Evolutionary conservation across 2,113 vertebrate species (phyloP).

Genomic region (Syngnathus typhle): DNA sequence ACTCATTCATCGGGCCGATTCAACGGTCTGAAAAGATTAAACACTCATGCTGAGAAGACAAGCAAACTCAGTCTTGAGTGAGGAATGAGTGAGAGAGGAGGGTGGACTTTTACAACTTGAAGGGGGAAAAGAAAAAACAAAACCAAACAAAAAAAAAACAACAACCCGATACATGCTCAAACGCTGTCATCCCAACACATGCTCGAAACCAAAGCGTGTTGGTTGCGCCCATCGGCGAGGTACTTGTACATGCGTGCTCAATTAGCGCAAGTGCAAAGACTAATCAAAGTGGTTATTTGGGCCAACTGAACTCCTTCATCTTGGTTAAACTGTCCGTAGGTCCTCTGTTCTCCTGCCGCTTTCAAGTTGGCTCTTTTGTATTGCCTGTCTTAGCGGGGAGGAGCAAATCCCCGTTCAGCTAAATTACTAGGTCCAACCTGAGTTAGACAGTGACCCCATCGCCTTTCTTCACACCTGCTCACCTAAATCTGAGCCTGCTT

Average conservation of each 20-base stretch:
- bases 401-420: slow-evolving; percentile 64
- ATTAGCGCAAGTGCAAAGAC: slow-evolving; percentile 68
- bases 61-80: slow-evolving; percentile 94
- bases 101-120: slow-evolving; percentile 46
- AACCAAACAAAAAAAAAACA: slow-evolving; percentile 27
- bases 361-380: slow-evolving; percentile 68
- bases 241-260: slow-evolving; percentile 61
- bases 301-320: slow-evolving; percentile 69
- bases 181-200: slow-evolving; percentile 41
- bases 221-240: slow-evolving; percentile 25
- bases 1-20: slow-evolving; percentile 98
- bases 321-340: slow-evolving; percentile 67
- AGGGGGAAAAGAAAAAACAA: slow-evolving; percentile 28
- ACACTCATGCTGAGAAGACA: slow-evolving; percentile 99
- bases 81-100: slow-evolving; percentile 78
- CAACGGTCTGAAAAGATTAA: slow-evolving; percentile 99
- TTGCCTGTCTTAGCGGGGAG: slow-evolving; percentile 60
- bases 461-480: slow-evolving; percentile 69
- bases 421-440: slow-evolving; percentile 75
- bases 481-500: slow-evolving; percentile 43
- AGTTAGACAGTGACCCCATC: slow-evolving; percentile 71
- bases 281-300: slow-evolving; percentile 67
- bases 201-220: slow-evolving; percentile 32
- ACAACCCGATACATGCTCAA: slow-evolving; percentile 40
- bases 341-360: slow-evolving; percentile 61